Evolutionary conservation across 2,888 invertebrate genomes (phyloP).

Genomic region (Eupelmus urozonus): DNA sequence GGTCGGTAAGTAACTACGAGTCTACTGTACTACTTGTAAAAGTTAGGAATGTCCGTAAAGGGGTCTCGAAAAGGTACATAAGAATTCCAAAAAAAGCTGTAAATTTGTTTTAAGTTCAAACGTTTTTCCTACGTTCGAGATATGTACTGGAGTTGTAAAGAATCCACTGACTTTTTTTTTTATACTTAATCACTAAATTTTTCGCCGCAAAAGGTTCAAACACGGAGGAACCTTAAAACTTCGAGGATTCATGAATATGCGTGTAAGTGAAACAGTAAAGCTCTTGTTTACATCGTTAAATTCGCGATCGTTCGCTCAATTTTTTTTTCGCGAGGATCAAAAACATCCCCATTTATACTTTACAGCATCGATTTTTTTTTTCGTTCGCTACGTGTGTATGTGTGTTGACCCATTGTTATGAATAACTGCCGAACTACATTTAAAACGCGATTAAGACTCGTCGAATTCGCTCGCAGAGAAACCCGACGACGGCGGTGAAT

Average conservation of each 20-base stretch:
- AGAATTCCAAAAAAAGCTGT: slow-evolving; percentile 56
- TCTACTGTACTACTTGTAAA: slow-evolving; percentile 33
- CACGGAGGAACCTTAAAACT: slow-evolving; percentile 44
- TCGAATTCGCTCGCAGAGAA: slow-evolving; percentile 59
- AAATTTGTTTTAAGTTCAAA: slow-evolving; percentile 22
- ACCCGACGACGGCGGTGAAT: slow-evolving; percentile 52
- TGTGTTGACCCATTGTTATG: slow-evolving; percentile 9
- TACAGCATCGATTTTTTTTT: background rate
- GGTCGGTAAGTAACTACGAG: slow-evolving; percentile 31
- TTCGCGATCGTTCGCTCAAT: slow-evolving; percentile 22
- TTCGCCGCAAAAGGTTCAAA: slow-evolving; percentile 21
- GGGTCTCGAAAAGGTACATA: slow-evolving; percentile 48
- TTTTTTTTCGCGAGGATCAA: background rate
- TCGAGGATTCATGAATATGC: slow-evolving; percentile 26
- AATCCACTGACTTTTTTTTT: slow-evolving; percentile 40
- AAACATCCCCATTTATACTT: slow-evolving; percentile 11
- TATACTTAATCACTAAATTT: slow-evolving; percentile 32
- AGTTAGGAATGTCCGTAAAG: slow-evolving; percentile 38
- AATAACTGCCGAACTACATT: background rate
- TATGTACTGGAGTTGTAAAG: slow-evolving; percentile 45
- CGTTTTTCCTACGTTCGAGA: slow-evolving; percentile 23
- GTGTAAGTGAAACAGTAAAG: slow-evolving; percentile 42
- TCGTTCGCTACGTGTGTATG: slow-evolving; percentile 13
- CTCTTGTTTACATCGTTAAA: slow-evolving; percentile 41
- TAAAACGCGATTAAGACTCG: slow-evolving; percentile 43